These are phyloP conservation scores for Caenorhabditis afra DNA, from an alignment of 2,888 invertebrate species.

Conservation along the genomic window DNA sequence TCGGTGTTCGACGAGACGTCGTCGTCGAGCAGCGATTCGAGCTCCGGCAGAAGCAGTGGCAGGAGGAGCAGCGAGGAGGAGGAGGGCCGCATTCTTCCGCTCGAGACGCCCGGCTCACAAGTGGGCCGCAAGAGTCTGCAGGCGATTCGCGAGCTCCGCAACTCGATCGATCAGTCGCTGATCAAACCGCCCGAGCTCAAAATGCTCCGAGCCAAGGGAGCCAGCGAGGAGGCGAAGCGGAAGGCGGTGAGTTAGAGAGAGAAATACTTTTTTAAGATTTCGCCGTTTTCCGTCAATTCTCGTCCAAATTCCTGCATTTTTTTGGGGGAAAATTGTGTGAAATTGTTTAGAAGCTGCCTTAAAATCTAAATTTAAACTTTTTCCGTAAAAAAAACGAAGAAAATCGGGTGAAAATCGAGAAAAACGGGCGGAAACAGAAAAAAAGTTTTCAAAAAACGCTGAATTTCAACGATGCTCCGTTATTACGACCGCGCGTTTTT, in stretches of 20 bases:
- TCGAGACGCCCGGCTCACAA: constrained; percentile 16
- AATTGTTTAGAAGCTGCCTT: no score
- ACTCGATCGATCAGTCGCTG: constrained; percentile 65
- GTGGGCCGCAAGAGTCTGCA: constrained; percentile 60
- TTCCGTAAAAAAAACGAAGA: no score
- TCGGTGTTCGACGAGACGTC: constrained; percentile 39
- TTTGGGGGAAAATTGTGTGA: no score
- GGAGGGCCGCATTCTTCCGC: not conserved
- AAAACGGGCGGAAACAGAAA: no score
- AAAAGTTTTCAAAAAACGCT: no score
- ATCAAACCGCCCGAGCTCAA: constrained; percentile 39
- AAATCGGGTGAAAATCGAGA: no score
- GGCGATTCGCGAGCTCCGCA: constrained; percentile 63
- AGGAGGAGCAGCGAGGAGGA: not conserved
- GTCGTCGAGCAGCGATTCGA: constrained; percentile 18
- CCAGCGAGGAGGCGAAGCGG: constrained; percentile 26
- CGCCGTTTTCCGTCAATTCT: no score
- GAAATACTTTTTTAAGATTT: no score
- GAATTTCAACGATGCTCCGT: no score
- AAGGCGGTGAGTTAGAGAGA: constrained; percentile 24
- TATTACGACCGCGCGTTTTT: no score
- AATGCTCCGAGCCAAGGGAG: constrained; percentile 14
- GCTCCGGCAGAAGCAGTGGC: constrained; percentile 9
- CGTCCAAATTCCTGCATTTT: no score
- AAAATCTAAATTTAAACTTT: no score